Evolutionary conservation across 2,888 invertebrate species (phyloP).

Genomic region (Phragmatobia fuliginosa): DNA sequence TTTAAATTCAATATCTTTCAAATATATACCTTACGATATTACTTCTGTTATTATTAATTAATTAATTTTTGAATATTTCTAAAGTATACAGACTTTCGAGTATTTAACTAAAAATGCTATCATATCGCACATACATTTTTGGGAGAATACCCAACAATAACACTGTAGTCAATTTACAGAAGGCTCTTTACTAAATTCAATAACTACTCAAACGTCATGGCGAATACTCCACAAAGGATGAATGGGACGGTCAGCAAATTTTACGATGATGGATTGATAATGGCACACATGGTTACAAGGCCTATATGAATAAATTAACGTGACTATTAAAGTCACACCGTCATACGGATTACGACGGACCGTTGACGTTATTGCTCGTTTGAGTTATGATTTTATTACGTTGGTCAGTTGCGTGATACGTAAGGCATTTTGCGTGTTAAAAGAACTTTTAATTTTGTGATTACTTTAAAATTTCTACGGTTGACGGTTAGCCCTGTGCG

Average conservation of each 20-base stretch:
- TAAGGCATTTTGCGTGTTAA: slow-evolving; percentile 45
- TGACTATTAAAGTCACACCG: slow-evolving; percentile 53
- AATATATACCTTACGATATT: not conserved
- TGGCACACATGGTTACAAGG: slow-evolving; percentile 47
- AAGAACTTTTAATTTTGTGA: slow-evolving; percentile 47
- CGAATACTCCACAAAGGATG: slow-evolving; percentile 36
- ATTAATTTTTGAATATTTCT: not conserved
- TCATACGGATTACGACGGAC: slow-evolving; percentile 41
- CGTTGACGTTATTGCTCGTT: slow-evolving; percentile 44
- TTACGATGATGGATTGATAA: slow-evolving; percentile 59
- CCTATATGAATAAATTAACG: slow-evolving; percentile 60
- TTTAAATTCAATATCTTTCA: no score
- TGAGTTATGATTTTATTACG: slow-evolving; percentile 52
- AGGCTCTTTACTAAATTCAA: slow-evolving; percentile 5
- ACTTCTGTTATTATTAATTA: not conserved
- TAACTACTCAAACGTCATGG: slow-evolving; percentile 30
- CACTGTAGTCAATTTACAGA: slow-evolving; percentile 5
- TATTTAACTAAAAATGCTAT: not conserved
- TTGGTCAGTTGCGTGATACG: slow-evolving; percentile 48
- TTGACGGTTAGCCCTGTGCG: not conserved
- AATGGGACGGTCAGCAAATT: slow-evolving; percentile 40
- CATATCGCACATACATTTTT: not conserved
- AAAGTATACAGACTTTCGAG: not conserved
- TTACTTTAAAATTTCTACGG: slow-evolving; percentile 37
- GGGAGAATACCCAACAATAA: not conserved